These are phyloP conservation scores for Orchestes rusci DNA, from an alignment of 2,888 invertebrate species.

Conservation along the genomic window DNA sequence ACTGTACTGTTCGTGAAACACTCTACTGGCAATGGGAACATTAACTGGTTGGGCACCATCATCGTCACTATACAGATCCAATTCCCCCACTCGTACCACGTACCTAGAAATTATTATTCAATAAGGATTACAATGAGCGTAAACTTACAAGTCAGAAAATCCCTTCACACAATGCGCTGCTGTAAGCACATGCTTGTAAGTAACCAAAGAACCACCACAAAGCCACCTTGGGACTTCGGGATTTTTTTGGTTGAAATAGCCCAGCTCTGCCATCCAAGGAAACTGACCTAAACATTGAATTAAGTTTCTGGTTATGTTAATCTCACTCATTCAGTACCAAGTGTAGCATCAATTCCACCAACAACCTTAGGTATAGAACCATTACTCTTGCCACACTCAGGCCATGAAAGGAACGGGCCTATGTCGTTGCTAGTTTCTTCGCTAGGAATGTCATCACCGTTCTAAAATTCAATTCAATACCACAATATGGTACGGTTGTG, in stretches of 20 bases:
- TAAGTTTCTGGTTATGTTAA: too few species aligned
- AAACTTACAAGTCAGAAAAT: slow-evolving; percentile 56
- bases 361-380: not conserved
- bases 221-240: slow-evolving; percentile 43
- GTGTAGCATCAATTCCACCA: too few species aligned
- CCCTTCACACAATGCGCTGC: slow-evolving; percentile 67
- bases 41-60: slow-evolving; percentile 59
- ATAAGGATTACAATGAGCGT: not conserved
- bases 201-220: slow-evolving; percentile 65
- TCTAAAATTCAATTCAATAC: too few species aligned
- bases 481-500: too few species aligned
- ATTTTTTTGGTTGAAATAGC: slow-evolving; percentile 50
- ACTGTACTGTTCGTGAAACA: slow-evolving; percentile 64
- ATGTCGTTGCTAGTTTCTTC: too few species aligned
- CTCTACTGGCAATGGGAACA: slow-evolving; percentile 51
- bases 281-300: slow-evolving; percentile 57
- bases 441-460: too few species aligned
- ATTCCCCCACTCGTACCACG: slow-evolving; percentile 69
- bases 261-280: slow-evolving; percentile 74
- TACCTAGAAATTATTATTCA: slow-evolving; percentile 43
- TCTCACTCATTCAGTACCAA: too few species aligned
- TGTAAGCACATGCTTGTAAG: slow-evolving; percentile 64
- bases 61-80: slow-evolving; percentile 57
- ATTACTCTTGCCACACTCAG: not conserved
- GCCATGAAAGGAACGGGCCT: not conserved